Conservation (phyloP, 2,888 invertebrate species). For the Clusia tigrina region DNA sequence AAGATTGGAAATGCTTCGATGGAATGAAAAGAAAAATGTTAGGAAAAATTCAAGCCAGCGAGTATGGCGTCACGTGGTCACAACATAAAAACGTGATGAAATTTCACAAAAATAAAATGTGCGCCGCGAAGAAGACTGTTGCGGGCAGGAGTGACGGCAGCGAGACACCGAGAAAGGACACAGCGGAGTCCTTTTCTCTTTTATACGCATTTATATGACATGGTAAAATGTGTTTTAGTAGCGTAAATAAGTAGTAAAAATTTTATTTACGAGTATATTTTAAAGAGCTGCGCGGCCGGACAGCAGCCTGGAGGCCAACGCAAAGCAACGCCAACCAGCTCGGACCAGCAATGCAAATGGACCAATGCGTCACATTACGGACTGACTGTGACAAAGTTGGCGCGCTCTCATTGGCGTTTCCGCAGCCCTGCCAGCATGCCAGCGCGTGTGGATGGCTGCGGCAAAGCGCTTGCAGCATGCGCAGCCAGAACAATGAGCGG, state of each 20-base stretch:
- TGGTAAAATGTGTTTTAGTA: conserved; percentile 53
- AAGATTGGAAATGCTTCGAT: background rate
- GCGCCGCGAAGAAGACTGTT: conserved; percentile 24
- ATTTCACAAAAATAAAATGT: conserved; percentile 58
- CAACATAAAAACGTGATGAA: conserved; percentile 65
- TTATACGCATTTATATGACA: conserved; percentile 52
- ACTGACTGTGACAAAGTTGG: background rate
- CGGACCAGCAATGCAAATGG: background rate
- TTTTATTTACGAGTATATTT: conserved; percentile 49
- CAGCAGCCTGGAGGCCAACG: background rate
- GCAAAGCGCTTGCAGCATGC: too few species aligned
- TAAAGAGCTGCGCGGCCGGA: background rate
- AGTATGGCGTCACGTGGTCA: conserved; percentile 63
- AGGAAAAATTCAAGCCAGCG: background rate
- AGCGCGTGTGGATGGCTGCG: too few species aligned
- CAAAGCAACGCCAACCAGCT: background rate
- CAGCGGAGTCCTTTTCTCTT: conserved; percentile 31
- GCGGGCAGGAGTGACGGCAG: background rate
- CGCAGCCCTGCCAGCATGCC: too few species aligned
- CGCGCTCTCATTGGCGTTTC: too few species aligned
- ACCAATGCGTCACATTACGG: background rate
- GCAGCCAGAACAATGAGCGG: background rate
- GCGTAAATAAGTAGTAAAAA: conserved; percentile 58
- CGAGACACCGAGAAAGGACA: conserved; percentile 13
- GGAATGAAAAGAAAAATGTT: conserved; percentile 6